Conservation (phyloP, 2,888 invertebrate genomes). For the Meandrusa payeni region DNA sequence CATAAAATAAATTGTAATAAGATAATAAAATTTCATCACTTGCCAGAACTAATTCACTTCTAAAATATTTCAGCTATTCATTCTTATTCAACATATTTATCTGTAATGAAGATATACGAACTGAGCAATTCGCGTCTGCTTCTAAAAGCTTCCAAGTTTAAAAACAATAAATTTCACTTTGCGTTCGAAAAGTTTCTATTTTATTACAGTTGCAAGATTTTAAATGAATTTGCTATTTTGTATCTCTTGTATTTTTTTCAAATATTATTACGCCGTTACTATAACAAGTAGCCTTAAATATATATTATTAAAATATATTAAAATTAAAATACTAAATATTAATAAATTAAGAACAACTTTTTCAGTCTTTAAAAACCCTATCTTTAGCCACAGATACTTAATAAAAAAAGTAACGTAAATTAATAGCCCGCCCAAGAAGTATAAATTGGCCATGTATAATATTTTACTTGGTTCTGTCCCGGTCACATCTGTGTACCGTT, state of each 20-base stretch:
- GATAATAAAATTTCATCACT: no score
- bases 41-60: background rate
- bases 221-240: conserved; percentile 21
- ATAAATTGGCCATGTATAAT: conserved; percentile 26
- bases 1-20: no score
- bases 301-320: no score
- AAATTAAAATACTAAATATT: no score
- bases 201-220: conserved; percentile 19
- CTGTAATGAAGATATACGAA: conserved; percentile 39
- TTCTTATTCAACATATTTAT: conserved; percentile 29
- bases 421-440: conserved; percentile 16
- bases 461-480: conserved; percentile 37
- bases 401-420: no score
- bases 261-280: no score
- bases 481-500: conserved; percentile 71
- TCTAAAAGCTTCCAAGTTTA: conserved; percentile 30
- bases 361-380: no score
- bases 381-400: no score
- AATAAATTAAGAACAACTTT: no score
- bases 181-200: conserved; percentile 18
- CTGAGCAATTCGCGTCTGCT: conserved; percentile 26
- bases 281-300: no score
- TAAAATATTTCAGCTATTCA: conserved; percentile 5
- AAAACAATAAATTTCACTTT: conserved; percentile 47
- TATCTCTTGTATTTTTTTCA: conserved; percentile 23